Conservation (phyloP, 2,113 vertebrate genomes). For the Callochromis pleurospilus region DNA sequence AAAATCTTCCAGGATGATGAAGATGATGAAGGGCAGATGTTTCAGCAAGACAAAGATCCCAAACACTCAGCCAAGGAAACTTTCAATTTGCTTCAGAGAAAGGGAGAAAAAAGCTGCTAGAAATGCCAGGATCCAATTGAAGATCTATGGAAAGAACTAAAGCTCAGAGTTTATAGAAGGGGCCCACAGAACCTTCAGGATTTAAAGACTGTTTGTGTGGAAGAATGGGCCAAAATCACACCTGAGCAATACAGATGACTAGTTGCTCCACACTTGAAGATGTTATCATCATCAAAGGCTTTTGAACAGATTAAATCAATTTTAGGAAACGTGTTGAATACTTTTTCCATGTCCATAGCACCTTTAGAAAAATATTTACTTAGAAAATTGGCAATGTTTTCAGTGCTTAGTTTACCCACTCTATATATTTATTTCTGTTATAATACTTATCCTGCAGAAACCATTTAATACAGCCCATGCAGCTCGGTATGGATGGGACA, state of each 20-base stretch:
- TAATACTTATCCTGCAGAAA: constrained; percentile 59
- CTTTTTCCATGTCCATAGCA: not conserved
- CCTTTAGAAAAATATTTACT: not conserved
- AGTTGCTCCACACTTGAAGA: not conserved
- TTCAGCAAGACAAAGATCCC: not conserved
- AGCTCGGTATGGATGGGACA: constrained; percentile 79
- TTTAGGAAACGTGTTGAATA: not conserved
- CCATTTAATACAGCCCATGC: constrained; percentile 87
- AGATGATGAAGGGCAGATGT: not conserved
- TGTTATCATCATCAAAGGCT: not conserved
- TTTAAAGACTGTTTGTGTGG: not conserved
- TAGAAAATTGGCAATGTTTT: not conserved
- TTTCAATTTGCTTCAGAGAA: not conserved
- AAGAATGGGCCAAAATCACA: not conserved
- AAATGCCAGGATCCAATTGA: not conserved
- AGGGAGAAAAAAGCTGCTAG: not conserved
- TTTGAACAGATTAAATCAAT: not conserved
- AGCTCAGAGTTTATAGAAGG: not conserved
- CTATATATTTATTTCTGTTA: not conserved
- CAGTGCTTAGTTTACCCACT: not conserved
- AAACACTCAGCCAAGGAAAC: not conserved
- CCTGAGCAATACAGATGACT: not conserved
- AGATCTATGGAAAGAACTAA: not conserved
- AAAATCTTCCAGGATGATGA: not conserved
- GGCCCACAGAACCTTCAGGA: not conserved